phyloP scores from a whole-genome alignment of 2,113 vertebrate genomes.

The Pomatostomus ruficeps region DNA sequence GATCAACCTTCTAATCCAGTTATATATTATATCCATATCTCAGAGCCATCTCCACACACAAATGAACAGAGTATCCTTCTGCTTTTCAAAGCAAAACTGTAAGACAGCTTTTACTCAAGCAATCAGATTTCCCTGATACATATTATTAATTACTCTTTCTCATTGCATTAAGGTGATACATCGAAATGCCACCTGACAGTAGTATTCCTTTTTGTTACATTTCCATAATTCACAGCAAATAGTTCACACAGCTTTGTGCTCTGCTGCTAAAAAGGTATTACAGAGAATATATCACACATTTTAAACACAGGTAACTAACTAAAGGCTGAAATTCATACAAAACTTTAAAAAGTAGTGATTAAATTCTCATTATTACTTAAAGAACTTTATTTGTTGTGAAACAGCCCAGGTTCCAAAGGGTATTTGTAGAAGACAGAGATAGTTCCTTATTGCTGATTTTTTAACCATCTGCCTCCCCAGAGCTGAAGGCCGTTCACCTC shows the following conservation, averaged over 20 bases:
- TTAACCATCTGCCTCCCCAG: neutral
- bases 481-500: neutral
- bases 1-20: neutral
- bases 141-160: neutral
- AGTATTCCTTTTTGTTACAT: neutral
- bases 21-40: neutral
- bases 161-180: neutral
- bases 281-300: neutral
- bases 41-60: neutral
- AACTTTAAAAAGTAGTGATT: neutral
- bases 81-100: neutral
- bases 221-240: neutral
- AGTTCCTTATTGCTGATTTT: neutral
- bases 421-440: neutral
- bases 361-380: neutral
- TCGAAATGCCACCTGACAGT: neutral
- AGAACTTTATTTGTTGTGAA: neutral
- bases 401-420: neutral
- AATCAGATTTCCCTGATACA: neutral
- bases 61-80: neutral
- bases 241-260: neutral
- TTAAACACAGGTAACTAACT: neutral
- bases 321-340: neutral
- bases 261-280: neutral
- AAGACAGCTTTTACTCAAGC: neutral